Percentiles rank a stretch among this genome's conserved stretches.
phyloP scores from a whole-genome alignment of 2,888 invertebrate genomes.

The Kuschelorhynchus macadamiae region DNA sequence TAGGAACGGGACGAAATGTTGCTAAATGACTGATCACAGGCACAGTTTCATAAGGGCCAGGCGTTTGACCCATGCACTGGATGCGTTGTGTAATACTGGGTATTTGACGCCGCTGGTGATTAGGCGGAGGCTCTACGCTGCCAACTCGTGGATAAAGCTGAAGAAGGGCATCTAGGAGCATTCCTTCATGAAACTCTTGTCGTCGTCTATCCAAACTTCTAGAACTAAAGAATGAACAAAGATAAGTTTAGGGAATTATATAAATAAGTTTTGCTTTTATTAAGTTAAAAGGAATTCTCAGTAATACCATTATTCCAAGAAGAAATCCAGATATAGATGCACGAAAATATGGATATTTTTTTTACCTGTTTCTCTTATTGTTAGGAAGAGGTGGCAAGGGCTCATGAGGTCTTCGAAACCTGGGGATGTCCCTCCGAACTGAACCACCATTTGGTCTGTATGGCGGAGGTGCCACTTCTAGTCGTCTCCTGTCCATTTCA shows the following conservation, averaged over 20 bases:
- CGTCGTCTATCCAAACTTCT: constrained; percentile 71
- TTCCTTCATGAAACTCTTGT: constrained; percentile 86
- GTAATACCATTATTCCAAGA: too few species aligned
- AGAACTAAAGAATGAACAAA: constrained; percentile 53
- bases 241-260: too few species aligned
- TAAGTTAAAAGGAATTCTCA: too few species aligned
- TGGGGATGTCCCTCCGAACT: constrained; percentile 68
- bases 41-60: constrained; percentile 78
- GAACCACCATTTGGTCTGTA: constrained; percentile 61
- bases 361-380: constrained; percentile 66
- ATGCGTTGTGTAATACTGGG: constrained; percentile 68
- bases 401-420: constrained; percentile 75
- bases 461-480: constrained; percentile 67
- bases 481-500: constrained; percentile 59
- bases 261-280: too few species aligned
- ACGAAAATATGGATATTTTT: too few species aligned
- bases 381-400: constrained; percentile 73
- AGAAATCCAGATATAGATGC: too few species aligned
- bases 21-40: constrained; percentile 77
- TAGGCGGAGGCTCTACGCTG: constrained; percentile 73
- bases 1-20: constrained; percentile 74
- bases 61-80: constrained; percentile 65
- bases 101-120: constrained; percentile 59
- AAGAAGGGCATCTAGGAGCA: constrained; percentile 80
- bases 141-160: constrained; percentile 82